These are phyloP conservation scores for Hycleus cichorii DNA, from an alignment of 1,140 invertebrate genomes.

Conservation along the genomic window DNA sequence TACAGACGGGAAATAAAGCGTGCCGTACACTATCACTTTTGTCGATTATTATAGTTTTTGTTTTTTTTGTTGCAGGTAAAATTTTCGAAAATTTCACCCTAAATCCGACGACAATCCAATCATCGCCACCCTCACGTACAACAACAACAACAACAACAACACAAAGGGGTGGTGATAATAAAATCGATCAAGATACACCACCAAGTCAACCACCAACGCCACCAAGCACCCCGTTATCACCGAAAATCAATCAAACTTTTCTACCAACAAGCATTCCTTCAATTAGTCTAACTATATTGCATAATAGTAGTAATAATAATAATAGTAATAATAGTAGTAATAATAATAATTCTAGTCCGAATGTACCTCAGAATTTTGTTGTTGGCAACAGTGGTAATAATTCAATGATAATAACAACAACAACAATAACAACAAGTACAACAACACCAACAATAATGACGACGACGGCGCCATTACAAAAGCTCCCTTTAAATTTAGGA, in stretches of 20 bases:
- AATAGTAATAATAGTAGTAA: too few species aligned
- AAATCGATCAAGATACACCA: slow-evolving; percentile 19
- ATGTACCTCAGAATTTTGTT: slow-evolving; percentile 27
- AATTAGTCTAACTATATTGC: slow-evolving; percentile 28
- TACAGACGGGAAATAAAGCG: too few species aligned
- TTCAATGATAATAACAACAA: too few species aligned
- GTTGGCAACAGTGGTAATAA: too few species aligned
- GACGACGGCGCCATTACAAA: background rate
- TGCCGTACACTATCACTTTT: too few species aligned
- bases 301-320: background rate
- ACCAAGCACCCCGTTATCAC: slow-evolving; percentile 38
- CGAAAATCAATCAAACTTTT: slow-evolving; percentile 24
- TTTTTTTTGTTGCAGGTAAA: slow-evolving; percentile 34
- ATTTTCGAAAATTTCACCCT: slow-evolving; percentile 38
- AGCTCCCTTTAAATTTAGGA: slow-evolving; percentile 14
- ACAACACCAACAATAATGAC: background rate
- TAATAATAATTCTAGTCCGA: slow-evolving; percentile 31
- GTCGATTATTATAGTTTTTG: too few species aligned
- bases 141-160: slow-evolving; percentile 37
- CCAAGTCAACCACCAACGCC: slow-evolving; percentile 39
- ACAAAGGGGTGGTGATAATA: background rate
- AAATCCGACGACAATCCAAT: slow-evolving; percentile 15
- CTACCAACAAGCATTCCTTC: slow-evolving; percentile 12
- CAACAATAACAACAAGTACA: background rate
- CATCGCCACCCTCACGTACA: slow-evolving; percentile 29